A percentile compares a stretch with the other conserved stretches of the same genome.
Conservation (phyloP, 2,113 vertebrate species). For the Meleagris gallopavo region DNA sequence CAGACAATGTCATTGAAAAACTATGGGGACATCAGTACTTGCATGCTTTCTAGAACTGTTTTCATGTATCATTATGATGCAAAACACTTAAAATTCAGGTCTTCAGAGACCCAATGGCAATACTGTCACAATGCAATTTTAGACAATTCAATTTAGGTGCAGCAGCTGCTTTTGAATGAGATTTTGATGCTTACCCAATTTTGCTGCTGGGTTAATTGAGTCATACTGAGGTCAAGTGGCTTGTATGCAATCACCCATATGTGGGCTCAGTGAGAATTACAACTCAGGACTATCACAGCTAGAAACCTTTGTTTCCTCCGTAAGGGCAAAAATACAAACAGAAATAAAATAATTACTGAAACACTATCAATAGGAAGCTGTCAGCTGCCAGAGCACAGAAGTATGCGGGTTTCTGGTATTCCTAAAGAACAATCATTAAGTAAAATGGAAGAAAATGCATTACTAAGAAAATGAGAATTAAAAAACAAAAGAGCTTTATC, state of each 20-base stretch:
- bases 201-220: conserved; percentile 69
- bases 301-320: conserved; percentile 3
- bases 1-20: not conserved
- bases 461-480: not conserved
- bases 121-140: conserved; percentile 53
- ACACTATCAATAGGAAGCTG: not conserved
- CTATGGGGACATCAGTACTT: not conserved
- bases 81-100: conserved; percentile 59
- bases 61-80: conserved; percentile 33
- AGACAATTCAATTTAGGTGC: conserved; percentile 61
- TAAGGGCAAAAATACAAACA: not conserved
- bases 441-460: conserved; percentile 9
- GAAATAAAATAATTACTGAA: conserved; percentile 26
- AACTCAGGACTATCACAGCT: conserved; percentile 10
- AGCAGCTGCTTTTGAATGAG: conserved; percentile 66
- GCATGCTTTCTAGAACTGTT: not conserved
- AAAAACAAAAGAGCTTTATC: not conserved
- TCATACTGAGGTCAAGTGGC: conserved; percentile 66
- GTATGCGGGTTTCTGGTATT: not conserved
- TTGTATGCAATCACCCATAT: conserved; percentile 56
- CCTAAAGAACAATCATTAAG: not conserved
- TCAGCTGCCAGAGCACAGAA: not conserved
- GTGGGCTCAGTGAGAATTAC: conserved; percentile 34
- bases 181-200: conserved; percentile 62
- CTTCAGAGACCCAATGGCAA: conserved; percentile 39